Percentiles rank a stretch among this genome's conserved stretches.
Conservation (phyloP, 2,888 invertebrate genomes). For the Acanthopleura granulata region DNA sequence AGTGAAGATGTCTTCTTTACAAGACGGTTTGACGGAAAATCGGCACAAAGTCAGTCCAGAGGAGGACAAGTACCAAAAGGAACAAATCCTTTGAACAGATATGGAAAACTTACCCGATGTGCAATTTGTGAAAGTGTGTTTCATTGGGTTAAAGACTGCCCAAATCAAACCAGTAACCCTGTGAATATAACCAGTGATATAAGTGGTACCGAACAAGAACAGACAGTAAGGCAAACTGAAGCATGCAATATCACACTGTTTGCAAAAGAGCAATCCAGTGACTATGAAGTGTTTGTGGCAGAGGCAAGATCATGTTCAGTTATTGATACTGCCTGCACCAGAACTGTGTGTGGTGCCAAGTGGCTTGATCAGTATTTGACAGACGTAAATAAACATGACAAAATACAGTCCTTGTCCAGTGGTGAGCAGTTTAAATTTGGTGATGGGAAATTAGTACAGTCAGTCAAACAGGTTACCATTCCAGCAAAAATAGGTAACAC, state of each 20-base stretch:
- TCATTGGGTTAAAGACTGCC: background rate
- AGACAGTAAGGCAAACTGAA: background rate
- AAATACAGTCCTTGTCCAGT: background rate
- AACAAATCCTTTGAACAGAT: constrained; percentile 21
- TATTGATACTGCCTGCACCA: constrained; percentile 14
- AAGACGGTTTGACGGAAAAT: too few species aligned
- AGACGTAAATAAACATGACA: background rate
- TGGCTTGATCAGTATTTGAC: background rate
- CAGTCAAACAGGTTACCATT: too few species aligned
- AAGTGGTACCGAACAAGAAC: too few species aligned
- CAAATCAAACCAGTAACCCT: background rate
- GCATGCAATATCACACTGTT: background rate
- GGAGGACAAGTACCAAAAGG: constrained; percentile 22
- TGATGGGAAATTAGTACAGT: background rate
- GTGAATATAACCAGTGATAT: background rate
- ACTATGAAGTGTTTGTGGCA: background rate
- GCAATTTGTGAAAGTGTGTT: background rate
- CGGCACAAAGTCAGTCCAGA: too few species aligned
- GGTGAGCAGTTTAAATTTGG: background rate
- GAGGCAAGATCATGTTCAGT: constrained; percentile 10
- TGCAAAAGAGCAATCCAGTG: background rate
- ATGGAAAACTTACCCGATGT: constrained; percentile 23
- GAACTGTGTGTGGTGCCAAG: constrained; percentile 7
- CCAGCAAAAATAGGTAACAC: background rate
- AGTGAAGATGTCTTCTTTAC: background rate